phyloP scores from a whole-genome alignment of 1,140 invertebrate genomes.

The Ladona fulva region DNA sequence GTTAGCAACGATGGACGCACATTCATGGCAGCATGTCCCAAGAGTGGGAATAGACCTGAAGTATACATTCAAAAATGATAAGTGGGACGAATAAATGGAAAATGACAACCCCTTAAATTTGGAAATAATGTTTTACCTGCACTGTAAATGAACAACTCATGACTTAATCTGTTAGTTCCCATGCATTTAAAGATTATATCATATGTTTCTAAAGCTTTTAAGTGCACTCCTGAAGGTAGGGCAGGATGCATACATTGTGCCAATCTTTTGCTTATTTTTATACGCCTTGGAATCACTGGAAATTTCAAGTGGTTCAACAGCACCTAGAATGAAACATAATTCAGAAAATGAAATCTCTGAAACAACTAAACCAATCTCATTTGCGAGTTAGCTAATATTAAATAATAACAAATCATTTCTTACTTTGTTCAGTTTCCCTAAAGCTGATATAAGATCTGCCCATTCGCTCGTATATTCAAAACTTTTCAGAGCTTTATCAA shows the following conservation, averaged over 20 bases:
- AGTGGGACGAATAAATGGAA: slow-evolving; percentile 13
- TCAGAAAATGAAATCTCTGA: neutral
- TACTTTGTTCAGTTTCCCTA: slow-evolving; percentile 90
- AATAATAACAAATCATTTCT: slow-evolving; percentile 16
- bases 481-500: slow-evolving; percentile 84
- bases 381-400: neutral
- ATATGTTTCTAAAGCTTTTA: slow-evolving; percentile 90
- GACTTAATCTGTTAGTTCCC: slow-evolving; percentile 68
- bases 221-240: slow-evolving; percentile 82
- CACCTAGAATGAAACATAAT: slow-evolving; percentile 44
- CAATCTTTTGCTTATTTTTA: slow-evolving; percentile 85
- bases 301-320: slow-evolving; percentile 67
- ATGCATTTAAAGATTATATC: slow-evolving; percentile 89
- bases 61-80: slow-evolving; percentile 26
- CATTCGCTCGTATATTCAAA: slow-evolving; percentile 94
- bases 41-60: slow-evolving; percentile 77
- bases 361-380: neutral
- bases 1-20: slow-evolving; percentile 71
- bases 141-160: slow-evolving; percentile 82
- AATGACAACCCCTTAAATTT: slow-evolving; percentile 9
- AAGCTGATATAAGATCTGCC: slow-evolving; percentile 87
- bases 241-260: slow-evolving; percentile 94
- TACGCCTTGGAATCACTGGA: slow-evolving; percentile 79
- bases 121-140: slow-evolving; percentile 42
- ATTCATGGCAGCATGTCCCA: slow-evolving; percentile 85